These are phyloP conservation scores for Heliconius hortense DNA, from an alignment of 2,888 invertebrate species.

Conservation along the genomic window DNA sequence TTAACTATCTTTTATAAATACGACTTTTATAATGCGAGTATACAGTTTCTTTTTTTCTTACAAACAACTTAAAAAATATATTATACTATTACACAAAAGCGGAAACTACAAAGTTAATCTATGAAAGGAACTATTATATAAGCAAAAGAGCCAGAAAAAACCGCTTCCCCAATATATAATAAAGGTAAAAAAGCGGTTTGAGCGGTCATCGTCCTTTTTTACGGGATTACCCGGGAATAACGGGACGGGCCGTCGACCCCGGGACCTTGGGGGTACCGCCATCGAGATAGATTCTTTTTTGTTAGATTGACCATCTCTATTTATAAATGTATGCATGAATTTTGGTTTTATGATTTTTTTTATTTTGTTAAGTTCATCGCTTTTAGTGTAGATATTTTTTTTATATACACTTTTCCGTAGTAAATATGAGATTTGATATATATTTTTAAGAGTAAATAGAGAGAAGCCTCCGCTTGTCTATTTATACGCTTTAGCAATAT, in stretches of 20 bases:
- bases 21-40: too few relatives aligned
- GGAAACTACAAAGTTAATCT: slow-evolving; percentile 12
- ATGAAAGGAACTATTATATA: slow-evolving; percentile 6
- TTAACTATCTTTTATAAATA: too few relatives aligned
- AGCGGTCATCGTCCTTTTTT: slow-evolving; percentile 49
- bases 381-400: background rate
- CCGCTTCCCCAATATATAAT: slow-evolving; percentile 20
- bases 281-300: slow-evolving; percentile 5
- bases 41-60: too few relatives aligned
- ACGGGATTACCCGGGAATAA: slow-evolving; percentile 57
- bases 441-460: too few relatives aligned
- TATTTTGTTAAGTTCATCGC: background rate
- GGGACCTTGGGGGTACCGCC: slow-evolving; percentile 49
- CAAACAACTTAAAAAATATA: background rate
- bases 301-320: slow-evolving; percentile 8
- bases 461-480: too few relatives aligned
- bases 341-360: background rate
- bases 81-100: background rate
- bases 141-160: slow-evolving; percentile 20
- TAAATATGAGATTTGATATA: too few relatives aligned
- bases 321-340: background rate
- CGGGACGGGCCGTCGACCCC: slow-evolving; percentile 51
- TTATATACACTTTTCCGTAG: too few relatives aligned
- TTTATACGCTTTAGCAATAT: too few relatives aligned
- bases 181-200: slow-evolving; percentile 30